Conservation (phyloP, 2,113 vertebrate species). For the Ursus arctos region DNA sequence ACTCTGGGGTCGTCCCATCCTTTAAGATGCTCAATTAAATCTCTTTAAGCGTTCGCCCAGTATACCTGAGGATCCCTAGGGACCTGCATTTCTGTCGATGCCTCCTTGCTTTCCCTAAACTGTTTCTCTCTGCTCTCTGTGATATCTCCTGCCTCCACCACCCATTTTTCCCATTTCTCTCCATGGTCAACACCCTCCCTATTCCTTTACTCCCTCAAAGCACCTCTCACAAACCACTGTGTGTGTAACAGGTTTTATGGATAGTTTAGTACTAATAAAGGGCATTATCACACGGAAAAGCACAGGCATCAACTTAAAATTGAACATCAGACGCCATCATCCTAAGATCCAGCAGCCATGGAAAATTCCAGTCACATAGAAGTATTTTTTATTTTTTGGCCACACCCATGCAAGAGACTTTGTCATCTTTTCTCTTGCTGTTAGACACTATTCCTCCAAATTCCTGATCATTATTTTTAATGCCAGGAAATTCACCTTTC, state of each 20-base stretch:
- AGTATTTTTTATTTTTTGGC: conserved; percentile 1
- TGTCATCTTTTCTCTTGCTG: not conserved
- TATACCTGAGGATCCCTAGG: not conserved
- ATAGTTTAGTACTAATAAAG: not conserved
- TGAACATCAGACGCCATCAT: not conserved
- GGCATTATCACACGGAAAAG: not conserved
- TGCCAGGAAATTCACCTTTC: not conserved
- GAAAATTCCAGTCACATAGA: not conserved
- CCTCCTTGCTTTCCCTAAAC: not conserved
- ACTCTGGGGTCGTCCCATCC: not conserved
- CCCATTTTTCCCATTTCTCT: not conserved
- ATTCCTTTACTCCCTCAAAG: not conserved
- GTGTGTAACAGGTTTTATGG: not conserved
- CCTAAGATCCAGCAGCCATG: not conserved
- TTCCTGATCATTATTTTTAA: not conserved
- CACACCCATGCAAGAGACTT: not conserved
- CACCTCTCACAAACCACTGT: not conserved
- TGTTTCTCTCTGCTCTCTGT: not conserved
- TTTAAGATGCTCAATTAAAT: not conserved
- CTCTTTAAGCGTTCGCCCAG: not conserved
- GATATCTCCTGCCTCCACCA: not conserved
- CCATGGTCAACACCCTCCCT: not conserved
- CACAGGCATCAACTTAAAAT: not conserved
- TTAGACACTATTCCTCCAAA: not conserved
- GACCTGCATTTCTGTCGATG: not conserved